Evolutionary conservation across 2,113 vertebrate species (phyloP).

Genomic region (Misgurnus mizolepis): DNA sequence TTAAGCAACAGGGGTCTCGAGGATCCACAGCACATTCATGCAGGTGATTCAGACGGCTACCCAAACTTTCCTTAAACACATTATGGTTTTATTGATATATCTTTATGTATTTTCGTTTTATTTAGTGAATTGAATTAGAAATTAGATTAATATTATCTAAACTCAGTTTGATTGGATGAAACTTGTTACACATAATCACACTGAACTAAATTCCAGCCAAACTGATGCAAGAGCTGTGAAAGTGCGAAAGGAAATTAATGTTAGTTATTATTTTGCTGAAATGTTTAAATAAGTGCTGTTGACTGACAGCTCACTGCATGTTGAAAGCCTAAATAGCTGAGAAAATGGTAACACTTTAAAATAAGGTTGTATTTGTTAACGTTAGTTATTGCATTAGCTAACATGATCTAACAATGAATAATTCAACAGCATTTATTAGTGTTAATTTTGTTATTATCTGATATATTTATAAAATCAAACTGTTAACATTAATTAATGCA

Average conservation of each 20-base stretch:
- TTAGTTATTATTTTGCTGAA: background rate
- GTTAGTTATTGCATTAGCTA: too few species aligned
- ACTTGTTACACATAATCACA: constrained; percentile 10
- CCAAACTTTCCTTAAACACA: background rate
- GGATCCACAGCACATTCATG: background rate
- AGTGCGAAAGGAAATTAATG: constrained; percentile 3
- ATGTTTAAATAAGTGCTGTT: background rate
- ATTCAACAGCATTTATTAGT: too few species aligned
- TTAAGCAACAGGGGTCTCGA: background rate
- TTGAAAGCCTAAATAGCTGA: constrained; percentile 13
- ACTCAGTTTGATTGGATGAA: background rate
- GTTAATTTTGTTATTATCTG: too few species aligned
- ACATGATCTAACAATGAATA: too few species aligned
- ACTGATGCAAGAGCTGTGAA: constrained; percentile 8
- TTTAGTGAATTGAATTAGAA: too few species aligned
- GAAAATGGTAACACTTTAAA: too few species aligned
- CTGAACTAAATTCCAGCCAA: constrained; percentile 1
- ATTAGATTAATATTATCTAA: too few species aligned
- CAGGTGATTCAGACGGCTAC: background rate
- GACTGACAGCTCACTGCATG: constrained; percentile 30
- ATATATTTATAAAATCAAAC: too few species aligned
- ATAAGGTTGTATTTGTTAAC: too few species aligned
- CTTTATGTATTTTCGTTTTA: background rate
- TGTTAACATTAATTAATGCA: too few species aligned
- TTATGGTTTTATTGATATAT: constrained; percentile 1